Evolutionary conservation across 1,140 invertebrate genomes (phyloP).

Genomic region (Drosophila chauvacae): DNA sequence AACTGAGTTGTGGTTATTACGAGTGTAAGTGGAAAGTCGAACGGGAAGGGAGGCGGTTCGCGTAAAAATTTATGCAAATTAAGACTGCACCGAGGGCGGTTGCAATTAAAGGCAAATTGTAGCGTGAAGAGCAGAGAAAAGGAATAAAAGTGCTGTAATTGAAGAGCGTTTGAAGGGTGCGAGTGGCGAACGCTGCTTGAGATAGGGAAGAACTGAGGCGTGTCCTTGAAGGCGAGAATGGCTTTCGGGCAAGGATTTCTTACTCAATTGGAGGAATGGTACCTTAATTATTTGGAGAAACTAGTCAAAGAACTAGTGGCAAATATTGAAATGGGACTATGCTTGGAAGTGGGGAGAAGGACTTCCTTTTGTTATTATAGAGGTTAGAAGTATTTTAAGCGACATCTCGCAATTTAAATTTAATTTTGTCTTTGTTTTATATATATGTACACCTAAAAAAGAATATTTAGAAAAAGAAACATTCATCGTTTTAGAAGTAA

Average conservation of each 20-base stretch:
- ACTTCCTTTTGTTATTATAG: too few species aligned
- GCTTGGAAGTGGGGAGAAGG: background rate
- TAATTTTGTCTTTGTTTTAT: background rate
- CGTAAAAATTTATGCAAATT: slow-evolving; percentile 55
- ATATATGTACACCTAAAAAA: too few species aligned
- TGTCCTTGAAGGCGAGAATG: slow-evolving; percentile 34
- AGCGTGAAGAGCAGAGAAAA: slow-evolving; percentile 22
- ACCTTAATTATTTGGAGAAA: slow-evolving; percentile 25
- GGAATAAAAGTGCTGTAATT: slow-evolving; percentile 45
- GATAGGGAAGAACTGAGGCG: slow-evolving; percentile 9
- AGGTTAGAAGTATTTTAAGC: background rate
- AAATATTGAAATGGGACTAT: background rate
- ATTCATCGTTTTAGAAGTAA: background rate
- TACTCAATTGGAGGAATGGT: background rate
- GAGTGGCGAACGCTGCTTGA: slow-evolving; percentile 35
- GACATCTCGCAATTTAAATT: too few species aligned
- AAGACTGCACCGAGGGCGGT: slow-evolving; percentile 36
- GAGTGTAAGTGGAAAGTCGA: slow-evolving; percentile 30
- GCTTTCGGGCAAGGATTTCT: slow-evolving; percentile 10
- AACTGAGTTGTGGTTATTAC: slow-evolving; percentile 59
- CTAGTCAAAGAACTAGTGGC: too few species aligned
- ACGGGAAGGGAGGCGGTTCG: background rate
- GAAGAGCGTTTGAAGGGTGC: slow-evolving; percentile 50
- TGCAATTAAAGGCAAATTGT: slow-evolving; percentile 51
- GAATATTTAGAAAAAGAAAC: background rate